Base-by-base conservation (phyloP, 2,113 vertebrate genomes). In the Ophthalmolycus amberensis region DNA sequence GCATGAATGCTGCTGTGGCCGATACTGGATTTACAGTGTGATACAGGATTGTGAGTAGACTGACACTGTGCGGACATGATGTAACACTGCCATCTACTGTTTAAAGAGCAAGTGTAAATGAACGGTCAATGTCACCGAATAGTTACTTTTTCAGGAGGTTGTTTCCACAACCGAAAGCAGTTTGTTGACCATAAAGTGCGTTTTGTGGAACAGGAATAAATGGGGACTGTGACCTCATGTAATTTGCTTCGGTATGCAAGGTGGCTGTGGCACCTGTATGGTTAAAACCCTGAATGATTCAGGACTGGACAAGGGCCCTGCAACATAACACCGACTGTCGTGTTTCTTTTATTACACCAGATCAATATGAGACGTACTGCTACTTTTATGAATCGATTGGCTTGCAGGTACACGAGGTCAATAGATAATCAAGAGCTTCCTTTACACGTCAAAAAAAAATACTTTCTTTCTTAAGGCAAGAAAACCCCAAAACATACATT, bases 1-100 rank as follows among this genome's bases (percentile, higher is more conserved):
- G 27, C 25, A n/a, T 38, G 42, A 29, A n/a, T 72, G 48, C 27
- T 80, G 73, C 34, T 75, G 63, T 67, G n/a, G 14, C 11, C 32
- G 25, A 25, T 58, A 14, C 18, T 42, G 62, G 25, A 42, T 58
- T 65, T 32, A 58, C 14, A 54, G 38, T 38, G 8, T 29, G 25
- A 12, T 29, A 8, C 65, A 64, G 16, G 60, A 27, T 9, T 37
- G 7, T 11, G 12, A 40, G 14, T 0, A 4, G 14, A 11, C 40
- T 16, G 6, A 52, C 27, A 20, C 6, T 3, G 52, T 71, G 8
- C 10, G 70, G 75, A 68, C 6, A 5, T 66, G 75, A 82, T 63
- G 59, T 50, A 44, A 86, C 62, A 52, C 54, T 15, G 54, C 91
- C 87, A 89, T 83, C 92, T 92, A 74, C 74, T 84, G 91, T 67